Conservation (phyloP, 2,888 invertebrate species). For the Mesopsocus fuscifrons region DNA sequence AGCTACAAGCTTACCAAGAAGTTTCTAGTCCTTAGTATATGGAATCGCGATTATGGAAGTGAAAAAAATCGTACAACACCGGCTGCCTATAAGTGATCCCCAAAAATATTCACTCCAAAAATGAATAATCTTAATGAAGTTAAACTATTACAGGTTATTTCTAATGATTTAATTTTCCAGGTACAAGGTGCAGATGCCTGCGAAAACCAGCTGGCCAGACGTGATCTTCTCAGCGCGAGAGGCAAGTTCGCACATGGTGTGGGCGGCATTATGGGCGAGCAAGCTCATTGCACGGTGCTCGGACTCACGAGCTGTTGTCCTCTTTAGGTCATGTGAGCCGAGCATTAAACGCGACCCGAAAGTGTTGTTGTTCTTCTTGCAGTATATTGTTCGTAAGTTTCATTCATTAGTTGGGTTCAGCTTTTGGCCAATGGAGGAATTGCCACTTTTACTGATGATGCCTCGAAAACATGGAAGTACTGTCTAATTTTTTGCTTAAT, state of each 20-base stretch:
- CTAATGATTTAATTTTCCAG: too few relatives aligned
- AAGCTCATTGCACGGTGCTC: conserved; percentile 43
- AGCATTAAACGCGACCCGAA: conserved; percentile 54
- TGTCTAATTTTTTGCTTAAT: background rate
- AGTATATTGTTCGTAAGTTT: conserved; percentile 39
- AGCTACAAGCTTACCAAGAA: too few relatives aligned
- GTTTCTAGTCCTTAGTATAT: too few relatives aligned
- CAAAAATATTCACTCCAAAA: conserved; percentile 18
- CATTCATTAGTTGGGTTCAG: too few relatives aligned
- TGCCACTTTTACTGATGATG: background rate
- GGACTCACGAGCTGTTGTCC: conserved; percentile 34
- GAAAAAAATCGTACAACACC: conserved; percentile 9
- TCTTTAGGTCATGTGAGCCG: conserved; percentile 49
- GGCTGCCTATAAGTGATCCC: too few relatives aligned
- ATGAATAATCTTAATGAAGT: too few relatives aligned
- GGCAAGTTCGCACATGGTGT: conserved; percentile 31
- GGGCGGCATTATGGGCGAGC: conserved; percentile 61
- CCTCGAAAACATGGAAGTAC: background rate
- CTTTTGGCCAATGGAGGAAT: too few relatives aligned
- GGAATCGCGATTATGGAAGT: too few relatives aligned
- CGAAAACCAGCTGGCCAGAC: background rate
- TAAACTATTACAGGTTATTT: too few relatives aligned
- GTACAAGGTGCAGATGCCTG: background rate
- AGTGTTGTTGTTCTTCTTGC: conserved; percentile 52
- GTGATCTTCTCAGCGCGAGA: conserved; percentile 29